These are phyloP conservation scores for Poeciliopsis gracilis DNA, from an alignment of 2,797 vertebrate species.

Conservation along the genomic window DNA sequence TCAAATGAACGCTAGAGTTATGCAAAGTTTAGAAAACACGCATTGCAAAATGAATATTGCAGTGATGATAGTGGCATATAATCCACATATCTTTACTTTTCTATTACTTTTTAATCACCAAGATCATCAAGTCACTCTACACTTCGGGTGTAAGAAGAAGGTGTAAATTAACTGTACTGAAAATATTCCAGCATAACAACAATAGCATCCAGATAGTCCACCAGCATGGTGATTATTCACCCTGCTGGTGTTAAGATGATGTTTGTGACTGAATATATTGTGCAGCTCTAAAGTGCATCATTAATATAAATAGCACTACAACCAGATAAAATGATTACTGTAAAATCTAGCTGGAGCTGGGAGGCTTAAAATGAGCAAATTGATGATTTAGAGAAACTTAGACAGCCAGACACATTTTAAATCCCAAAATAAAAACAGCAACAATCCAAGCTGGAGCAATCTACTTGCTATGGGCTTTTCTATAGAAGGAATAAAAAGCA, in stretches of 20 bases:
- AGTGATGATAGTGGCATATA: not conserved
- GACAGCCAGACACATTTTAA: slow-evolving; percentile 10
- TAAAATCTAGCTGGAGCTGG: not conserved
- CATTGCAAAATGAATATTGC: not conserved
- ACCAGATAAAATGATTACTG: not conserved
- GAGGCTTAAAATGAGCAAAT: slow-evolving; percentile 3
- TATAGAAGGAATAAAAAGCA: not conserved
- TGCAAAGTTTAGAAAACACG: not conserved
- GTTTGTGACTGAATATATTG: not conserved
- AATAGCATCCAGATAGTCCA: not conserved
- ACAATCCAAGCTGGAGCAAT: not conserved
- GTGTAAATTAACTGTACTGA: not conserved
- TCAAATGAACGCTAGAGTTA: slow-evolving; percentile 14
- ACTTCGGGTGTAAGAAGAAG: not conserved
- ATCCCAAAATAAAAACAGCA: not conserved
- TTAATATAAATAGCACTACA: not conserved
- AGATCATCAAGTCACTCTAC: not conserved
- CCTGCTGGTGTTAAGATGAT: not conserved
- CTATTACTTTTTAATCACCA: not conserved
- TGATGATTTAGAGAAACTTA: slow-evolving; percentile 10
- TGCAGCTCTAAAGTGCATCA: not conserved
- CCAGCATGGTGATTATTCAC: not conserved
- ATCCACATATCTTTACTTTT: not conserved
- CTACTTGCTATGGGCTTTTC: not conserved
- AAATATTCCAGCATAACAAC: not conserved